These are phyloP conservation scores for Eubasilissa splendida DNA, from an alignment of 2,888 invertebrate species.

Conservation along the genomic window DNA sequence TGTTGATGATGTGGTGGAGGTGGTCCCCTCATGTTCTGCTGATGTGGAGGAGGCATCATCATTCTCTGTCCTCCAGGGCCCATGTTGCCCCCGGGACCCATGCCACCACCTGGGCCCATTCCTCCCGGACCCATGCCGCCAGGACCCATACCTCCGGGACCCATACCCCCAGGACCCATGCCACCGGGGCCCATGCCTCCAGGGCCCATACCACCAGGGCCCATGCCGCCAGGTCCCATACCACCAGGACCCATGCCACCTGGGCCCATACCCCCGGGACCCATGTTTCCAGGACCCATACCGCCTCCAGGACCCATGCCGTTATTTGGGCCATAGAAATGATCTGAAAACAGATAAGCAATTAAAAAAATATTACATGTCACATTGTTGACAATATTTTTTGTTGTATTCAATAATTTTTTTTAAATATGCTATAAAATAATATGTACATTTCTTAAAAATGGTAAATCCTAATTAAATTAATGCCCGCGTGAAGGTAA, in stretches of 20 bases:
- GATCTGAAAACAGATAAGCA: constrained; percentile 62
- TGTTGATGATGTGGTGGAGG: constrained; percentile 64
- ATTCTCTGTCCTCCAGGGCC: constrained; percentile 61
- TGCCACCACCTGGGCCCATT: constrained; percentile 60
- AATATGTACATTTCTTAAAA: too few species aligned
- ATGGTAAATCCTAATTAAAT: too few species aligned
- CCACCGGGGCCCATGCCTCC: constrained; percentile 59
- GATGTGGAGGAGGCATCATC: constrained; percentile 66
- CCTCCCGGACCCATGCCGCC: constrained; percentile 62
- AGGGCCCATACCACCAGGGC: constrained; percentile 61
- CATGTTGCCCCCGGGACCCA: constrained; percentile 59
- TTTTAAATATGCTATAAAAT: not conserved
- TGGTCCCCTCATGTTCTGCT: constrained; percentile 68
- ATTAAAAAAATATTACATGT: not conserved
- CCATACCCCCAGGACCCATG: constrained; percentile 65
- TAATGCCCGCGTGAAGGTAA: too few species aligned
- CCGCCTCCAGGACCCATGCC: constrained; percentile 63
- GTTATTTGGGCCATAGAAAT: constrained; percentile 67
- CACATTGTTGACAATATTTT: too few species aligned
- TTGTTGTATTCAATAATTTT: not conserved
- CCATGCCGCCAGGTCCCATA: constrained; percentile 69
- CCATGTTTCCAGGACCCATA: constrained; percentile 64
- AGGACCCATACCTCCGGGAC: constrained; percentile 60
- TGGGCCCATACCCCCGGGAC: constrained; percentile 58
- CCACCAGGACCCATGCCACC: constrained; percentile 60